These are phyloP conservation scores for Limnephilus rhombicus DNA, from an alignment of 2,888 invertebrate genomes.

Conservation along the genomic window DNA sequence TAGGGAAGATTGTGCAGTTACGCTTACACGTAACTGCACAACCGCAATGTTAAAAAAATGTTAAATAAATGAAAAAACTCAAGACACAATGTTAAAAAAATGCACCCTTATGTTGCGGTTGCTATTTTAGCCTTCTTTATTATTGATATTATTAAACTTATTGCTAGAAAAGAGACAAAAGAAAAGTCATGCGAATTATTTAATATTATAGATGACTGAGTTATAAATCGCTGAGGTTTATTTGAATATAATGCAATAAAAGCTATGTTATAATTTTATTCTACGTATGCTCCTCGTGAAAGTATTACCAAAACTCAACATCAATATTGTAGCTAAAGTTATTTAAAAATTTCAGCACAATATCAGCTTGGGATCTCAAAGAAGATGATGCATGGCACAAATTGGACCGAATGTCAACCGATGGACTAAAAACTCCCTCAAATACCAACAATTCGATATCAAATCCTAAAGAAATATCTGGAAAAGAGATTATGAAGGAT, in stretches of 20 bases:
- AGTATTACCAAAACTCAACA: background rate
- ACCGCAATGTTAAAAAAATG: too few relatives aligned
- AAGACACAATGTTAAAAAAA: too few relatives aligned
- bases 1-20: too few relatives aligned
- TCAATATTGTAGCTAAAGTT: background rate
- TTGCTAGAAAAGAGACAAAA: too few relatives aligned
- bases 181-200: too few relatives aligned
- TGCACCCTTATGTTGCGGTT: too few relatives aligned
- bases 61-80: too few relatives aligned
- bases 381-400: conserved; percentile 59
- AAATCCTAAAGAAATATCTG: background rate
- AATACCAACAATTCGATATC: background rate
- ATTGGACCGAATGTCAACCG: conserved; percentile 9
- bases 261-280: background rate
- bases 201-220: too few relatives aligned
- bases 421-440: background rate
- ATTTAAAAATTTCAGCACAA: conserved; percentile 53
- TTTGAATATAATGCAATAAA: background rate
- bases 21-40: too few relatives aligned
- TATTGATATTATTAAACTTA: too few relatives aligned
- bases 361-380: conserved; percentile 62
- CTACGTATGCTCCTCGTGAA: background rate
- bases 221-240: too few relatives aligned
- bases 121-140: too few relatives aligned
- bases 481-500: background rate